Evolutionary conservation across 2,797 vertebrate genomes (phyloP), one percentile per base, ranked within the genome.

Genomic region (Catostomus latipinnis): DNA sequence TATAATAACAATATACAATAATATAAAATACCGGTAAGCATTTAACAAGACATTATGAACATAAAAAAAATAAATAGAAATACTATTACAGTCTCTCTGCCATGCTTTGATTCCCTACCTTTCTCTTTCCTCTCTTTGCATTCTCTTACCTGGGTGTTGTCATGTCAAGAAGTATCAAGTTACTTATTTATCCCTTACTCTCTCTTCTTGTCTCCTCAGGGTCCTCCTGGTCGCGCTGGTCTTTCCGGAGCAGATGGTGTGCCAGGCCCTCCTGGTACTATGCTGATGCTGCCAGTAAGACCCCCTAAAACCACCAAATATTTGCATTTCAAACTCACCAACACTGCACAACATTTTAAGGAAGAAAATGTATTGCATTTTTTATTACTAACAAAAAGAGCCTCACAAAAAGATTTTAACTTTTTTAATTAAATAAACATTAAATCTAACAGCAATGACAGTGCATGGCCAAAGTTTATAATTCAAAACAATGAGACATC

Each of bases 221-320:
- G 98, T 80, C 96, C 96, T 50, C 85, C 95, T 22, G 98, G 97
- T 81, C 98, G 98, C 49, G 67, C 96, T 86, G 98, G 98, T 82
- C 95, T 99, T 76, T 95, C 97, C 43, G 97, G 97, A 78, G 96
- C 97, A 82, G 98, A 99, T 86, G 98, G 98, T 61, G 88, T 99
- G 82, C 93, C 97, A 13, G 98, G 98, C n/a, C 97, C 97, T 8
- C 97, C 97, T 60, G 98, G 98, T 52, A 99, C 98, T 81, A 98
- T 99, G 96, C 87, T 99, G 85, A 98, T 99, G 97, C 86, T 99
- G 87, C 98, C 98, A 66, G 98, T 99, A 94, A 92, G 95, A 92
- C 8, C n/a, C 34, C 61, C 50, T 6, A 57, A 52, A 48, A 46
- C 12, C 8, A 2, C 46, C 6, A 52, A 46, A 52, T 66, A 46